These are phyloP conservation scores for Glandiceps talaboti DNA, from an alignment of 53 echinoderm and acorn worm species.

Conservation along the genomic window DNA sequence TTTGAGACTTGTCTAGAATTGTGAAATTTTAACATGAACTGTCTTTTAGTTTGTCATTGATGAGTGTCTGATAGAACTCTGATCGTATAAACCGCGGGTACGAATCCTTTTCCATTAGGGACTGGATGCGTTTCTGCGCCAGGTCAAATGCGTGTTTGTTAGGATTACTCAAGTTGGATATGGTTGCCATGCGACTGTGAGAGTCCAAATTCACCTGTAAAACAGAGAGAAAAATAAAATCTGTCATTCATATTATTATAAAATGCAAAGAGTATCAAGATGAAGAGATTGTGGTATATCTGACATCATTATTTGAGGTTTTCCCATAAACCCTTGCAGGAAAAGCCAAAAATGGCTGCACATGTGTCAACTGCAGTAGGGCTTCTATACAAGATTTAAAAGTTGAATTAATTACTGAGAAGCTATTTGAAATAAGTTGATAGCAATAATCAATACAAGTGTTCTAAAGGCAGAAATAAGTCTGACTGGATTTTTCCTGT, in stretches of 20 bases:
- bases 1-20: too few species aligned
- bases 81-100: constrained; percentile 95
- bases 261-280: neutral
- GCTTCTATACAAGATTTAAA: too few species aligned
- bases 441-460: too few species aligned
- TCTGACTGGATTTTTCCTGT: too few species aligned
- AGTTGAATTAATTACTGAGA: too few species aligned
- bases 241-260: neutral
- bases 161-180: constrained; percentile 68
- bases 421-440: too few species aligned
- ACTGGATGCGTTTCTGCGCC: constrained; percentile 97
- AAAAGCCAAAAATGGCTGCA: too few species aligned
- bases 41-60: neutral
- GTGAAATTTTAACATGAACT: neutral
- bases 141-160: constrained; percentile 91
- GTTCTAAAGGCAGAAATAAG: too few species aligned
- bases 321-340: too few species aligned
- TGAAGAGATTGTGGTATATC: neutral
- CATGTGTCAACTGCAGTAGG: too few species aligned
- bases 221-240: neutral
- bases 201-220: constrained; percentile 89
- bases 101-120: constrained; percentile 98
- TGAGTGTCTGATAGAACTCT: constrained; percentile 76
- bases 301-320: neutral
- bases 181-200: constrained; percentile 76